phyloP scores from a whole-genome alignment of 2,888 invertebrate genomes.

The Campaea margaritaria region DNA sequence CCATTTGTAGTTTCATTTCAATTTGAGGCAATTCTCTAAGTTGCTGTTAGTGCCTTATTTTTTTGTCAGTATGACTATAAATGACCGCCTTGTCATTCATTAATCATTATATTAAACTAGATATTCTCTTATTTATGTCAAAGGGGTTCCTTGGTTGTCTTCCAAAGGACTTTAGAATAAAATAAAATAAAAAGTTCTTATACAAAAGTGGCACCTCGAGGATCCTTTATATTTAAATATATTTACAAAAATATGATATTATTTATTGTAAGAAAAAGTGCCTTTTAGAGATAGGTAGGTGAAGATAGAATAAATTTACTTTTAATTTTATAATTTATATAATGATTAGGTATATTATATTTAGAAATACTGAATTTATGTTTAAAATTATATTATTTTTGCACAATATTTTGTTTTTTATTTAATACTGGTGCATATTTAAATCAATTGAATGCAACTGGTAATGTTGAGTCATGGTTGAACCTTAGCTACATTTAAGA shows the following conservation, averaged over 20 bases:
- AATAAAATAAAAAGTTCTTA: constrained; percentile 3
- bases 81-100: not conserved
- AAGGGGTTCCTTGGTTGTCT: constrained; percentile 18
- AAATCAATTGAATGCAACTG: no score
- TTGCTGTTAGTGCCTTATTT: constrained; percentile 39
- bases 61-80: not conserved
- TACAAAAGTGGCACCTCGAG: constrained; percentile 9
- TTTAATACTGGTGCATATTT: no score
- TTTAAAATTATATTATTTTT: constrained; percentile 80
- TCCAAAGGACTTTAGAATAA: constrained; percentile 4
- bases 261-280: constrained; percentile 76
- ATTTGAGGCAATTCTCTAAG: constrained; percentile 25
- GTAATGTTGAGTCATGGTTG: no score
- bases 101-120: constrained; percentile 1
- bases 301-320: constrained; percentile 41
- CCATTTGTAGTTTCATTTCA: constrained; percentile 1
- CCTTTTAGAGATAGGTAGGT: constrained; percentile 64
- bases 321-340: constrained; percentile 36
- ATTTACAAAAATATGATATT: constrained; percentile 48
- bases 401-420: constrained; percentile 62
- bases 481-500: no score
- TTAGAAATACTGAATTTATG: constrained; percentile 67
- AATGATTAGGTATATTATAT: constrained; percentile 31
- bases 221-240: constrained; percentile 21
- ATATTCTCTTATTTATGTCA: constrained; percentile 10